Evolutionary conservation across 2,888 invertebrate species (phyloP), one percentile per base, ranked within the genome.

Genomic region (Hoplodrina ambigua): DNA sequence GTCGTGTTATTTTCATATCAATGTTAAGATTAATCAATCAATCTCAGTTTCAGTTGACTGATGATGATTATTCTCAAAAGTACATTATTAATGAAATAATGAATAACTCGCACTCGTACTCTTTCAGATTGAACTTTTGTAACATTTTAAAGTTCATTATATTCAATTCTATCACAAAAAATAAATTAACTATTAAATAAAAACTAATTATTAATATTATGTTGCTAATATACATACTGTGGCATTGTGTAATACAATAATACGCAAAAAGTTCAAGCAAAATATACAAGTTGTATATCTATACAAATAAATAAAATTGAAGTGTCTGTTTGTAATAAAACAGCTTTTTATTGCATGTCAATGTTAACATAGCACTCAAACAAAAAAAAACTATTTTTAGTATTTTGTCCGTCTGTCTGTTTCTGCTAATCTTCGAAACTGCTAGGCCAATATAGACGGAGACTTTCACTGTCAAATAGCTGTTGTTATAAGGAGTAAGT

Each of bases 201-300:
- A 46, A 58, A 20, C 44, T 7, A 46, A 46, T 58, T 41, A 58
- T 19, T 11, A n/a, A 55, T 54, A 37, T 49, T 62, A 66, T 57
- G n/a, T 57, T 64, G 60, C 72, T 73, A 67, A 59, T 74, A 58
- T 72, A 59, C 46, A 67, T 66, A 41, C 60, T 61, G 46, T 57
- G n/a, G 44, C 13, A 67, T 64, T 74, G 54, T 63, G 37, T 61
- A 54, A 77, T 46, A 54, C 20, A 49, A 46, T 30, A 19, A 60
- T 20, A 56, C 6, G 57, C 57, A 80, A 77, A 77, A 72, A 62
- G 37, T 19, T 44, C 4, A 50, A 55, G 57, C 62, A 79, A 75
- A 81, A 71, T 25, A 25, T 25, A 67, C 11, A 41, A n/a, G n/a
- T n/a, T 4, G 0, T 8, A 37, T 8, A 37, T 37, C 37, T 37